These are phyloP conservation scores for Ophioderma brevispina DNA, from an alignment of 35 echinoderm and acorn worm species.

Conservation along the genomic window DNA sequence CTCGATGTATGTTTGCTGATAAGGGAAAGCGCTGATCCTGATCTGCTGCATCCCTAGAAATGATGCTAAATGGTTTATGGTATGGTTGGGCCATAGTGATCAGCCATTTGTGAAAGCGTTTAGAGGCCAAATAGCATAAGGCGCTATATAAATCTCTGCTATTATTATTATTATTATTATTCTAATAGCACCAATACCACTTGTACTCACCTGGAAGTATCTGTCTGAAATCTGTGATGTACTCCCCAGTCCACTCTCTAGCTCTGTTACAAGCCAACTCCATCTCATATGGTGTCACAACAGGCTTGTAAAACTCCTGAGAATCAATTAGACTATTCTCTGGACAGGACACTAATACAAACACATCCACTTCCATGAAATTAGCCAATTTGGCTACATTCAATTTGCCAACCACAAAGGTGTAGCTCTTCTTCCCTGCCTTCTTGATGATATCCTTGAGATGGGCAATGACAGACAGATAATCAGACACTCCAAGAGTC, in stretches of 20 bases:
- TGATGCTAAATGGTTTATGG: too few species aligned
- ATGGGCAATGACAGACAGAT: conserved; percentile 71
- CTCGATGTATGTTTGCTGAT: too few species aligned
- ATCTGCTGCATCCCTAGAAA: too few species aligned
- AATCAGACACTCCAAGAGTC: conserved; percentile 80
- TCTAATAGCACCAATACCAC: too few species aligned
- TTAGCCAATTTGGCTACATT: conserved; percentile 97
- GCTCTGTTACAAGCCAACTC: conserved; percentile 94
- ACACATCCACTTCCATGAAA: conserved; percentile 91
- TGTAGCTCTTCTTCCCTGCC: conserved; percentile 89
- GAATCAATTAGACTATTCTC: conserved; percentile 92
- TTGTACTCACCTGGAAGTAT: conserved; percentile 78
- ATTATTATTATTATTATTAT: too few species aligned
- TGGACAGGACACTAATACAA: conserved; percentile 90
- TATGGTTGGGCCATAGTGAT: too few species aligned
- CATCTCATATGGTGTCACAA: conserved; percentile 96
- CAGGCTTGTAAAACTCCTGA: conserved; percentile 89
- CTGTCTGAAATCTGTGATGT: conserved; percentile 85
- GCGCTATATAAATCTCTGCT: too few species aligned
- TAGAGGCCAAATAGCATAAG: too few species aligned
- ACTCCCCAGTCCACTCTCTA: conserved; percentile 96
- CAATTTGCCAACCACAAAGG: conserved; percentile 91
- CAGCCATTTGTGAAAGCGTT: too few species aligned
- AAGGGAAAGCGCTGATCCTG: too few species aligned
- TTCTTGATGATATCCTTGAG: conserved; percentile 74